These are phyloP conservation scores for Chrysomallon squamiferum DNA, from an alignment of 1,140 invertebrate species.

Conservation along the genomic window DNA sequence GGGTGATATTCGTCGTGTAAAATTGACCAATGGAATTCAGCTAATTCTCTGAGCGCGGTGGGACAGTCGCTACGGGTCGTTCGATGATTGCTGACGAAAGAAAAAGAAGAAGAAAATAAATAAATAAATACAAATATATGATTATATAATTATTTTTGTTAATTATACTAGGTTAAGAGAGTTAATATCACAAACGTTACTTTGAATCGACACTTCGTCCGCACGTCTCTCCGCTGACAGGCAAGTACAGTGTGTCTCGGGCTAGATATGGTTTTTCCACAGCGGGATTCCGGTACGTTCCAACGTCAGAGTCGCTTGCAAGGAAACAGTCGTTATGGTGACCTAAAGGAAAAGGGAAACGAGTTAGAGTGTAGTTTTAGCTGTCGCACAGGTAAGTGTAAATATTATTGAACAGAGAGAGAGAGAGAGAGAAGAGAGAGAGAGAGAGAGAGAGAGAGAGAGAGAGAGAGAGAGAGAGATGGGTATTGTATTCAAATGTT, in stretches of 20 bases:
- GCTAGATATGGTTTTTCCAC: constrained; percentile 22
- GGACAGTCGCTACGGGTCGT: constrained; percentile 8
- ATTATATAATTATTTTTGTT: too few relatives aligned
- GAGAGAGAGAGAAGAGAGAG: too few relatives aligned
- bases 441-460: too few relatives aligned
- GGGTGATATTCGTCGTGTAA: constrained; percentile 4
- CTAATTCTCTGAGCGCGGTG: constrained; percentile 10
- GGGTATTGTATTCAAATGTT: too few relatives aligned
- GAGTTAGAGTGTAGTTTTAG: too few relatives aligned
- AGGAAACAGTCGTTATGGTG: constrained; percentile 34
- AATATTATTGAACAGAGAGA: too few relatives aligned
- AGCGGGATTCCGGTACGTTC: constrained; percentile 19
- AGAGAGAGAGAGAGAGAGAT: too few relatives aligned
- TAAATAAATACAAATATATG: too few relatives aligned
- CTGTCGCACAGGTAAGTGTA: too few relatives aligned
- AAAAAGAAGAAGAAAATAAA: too few relatives aligned
- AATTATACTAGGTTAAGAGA: too few relatives aligned
- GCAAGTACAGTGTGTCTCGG: constrained; percentile 10
- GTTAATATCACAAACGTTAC: too few relatives aligned
- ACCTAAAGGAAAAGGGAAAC: constrained; percentile 15
- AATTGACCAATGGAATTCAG: constrained; percentile 15
- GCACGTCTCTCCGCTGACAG: constrained; percentile 22
- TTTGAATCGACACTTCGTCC: background rate
- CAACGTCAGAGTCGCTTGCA: constrained; percentile 15
- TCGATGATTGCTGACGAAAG: background rate